phyloP scores from a whole-genome alignment of 2,797 vertebrate species.

The Aratinga solstitialis region DNA sequence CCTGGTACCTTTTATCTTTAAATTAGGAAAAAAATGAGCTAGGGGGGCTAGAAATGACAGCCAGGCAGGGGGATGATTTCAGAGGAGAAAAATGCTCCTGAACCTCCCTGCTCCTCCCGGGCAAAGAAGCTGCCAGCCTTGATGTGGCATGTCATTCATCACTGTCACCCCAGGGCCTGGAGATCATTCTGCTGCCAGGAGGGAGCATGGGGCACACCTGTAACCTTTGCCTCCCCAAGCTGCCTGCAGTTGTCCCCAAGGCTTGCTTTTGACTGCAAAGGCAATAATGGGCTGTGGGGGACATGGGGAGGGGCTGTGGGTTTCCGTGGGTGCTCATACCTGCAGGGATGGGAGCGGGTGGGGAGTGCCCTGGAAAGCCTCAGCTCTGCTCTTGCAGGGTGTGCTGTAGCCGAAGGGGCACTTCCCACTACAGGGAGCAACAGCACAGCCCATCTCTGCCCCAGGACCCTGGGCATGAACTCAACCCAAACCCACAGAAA shows the following conservation, averaged over 20 bases:
- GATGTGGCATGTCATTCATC: constrained; percentile 53
- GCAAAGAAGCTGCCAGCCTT: constrained; percentile 60
- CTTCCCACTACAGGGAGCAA: accelerated
- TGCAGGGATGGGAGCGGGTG: background rate
- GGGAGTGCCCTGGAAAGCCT: background rate
- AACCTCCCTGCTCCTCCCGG: constrained; percentile 46
- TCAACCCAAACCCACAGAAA: background rate
- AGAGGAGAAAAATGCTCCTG: constrained; percentile 62
- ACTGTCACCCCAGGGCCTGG: constrained; percentile 24
- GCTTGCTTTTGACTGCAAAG: background rate
- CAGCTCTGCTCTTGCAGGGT: accelerated
- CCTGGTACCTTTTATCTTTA: background rate
- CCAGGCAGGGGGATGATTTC: constrained; percentile 43
- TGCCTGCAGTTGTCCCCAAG: background rate
- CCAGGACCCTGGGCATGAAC: accelerated
- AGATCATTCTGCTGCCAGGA: background rate
- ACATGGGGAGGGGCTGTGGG: background rate
- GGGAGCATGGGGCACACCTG: constrained; percentile 28
- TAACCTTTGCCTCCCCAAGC: constrained; percentile 20
- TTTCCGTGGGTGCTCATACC: background rate
- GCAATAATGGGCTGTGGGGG: background rate
- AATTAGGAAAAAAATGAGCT: background rate
- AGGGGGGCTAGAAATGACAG: background rate
- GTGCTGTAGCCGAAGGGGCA: accelerated
- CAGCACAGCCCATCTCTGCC: background rate